Evolutionary conservation across 2,797 vertebrate genomes (phyloP).

Genomic region (Garrulus glandarius): DNA sequence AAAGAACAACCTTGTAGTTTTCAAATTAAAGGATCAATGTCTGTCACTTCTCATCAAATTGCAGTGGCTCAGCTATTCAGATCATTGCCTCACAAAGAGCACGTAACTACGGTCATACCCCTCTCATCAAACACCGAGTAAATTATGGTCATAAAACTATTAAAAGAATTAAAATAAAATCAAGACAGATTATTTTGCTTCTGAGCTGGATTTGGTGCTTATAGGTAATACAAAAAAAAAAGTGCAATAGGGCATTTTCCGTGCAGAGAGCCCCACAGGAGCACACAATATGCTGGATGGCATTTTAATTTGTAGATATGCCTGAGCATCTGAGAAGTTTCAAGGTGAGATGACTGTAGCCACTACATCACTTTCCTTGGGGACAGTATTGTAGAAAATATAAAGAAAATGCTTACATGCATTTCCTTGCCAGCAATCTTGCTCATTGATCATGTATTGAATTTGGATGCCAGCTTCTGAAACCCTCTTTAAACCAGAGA

Average conservation of each 20-base stretch:
- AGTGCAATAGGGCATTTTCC: background rate
- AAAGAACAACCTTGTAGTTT: background rate
- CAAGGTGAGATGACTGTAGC: background rate
- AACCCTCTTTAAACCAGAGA: background rate
- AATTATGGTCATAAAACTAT: conserved; percentile 17
- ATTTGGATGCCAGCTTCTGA: background rate
- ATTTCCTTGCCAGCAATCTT: background rate
- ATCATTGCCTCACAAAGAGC: background rate
- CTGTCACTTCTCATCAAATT: background rate
- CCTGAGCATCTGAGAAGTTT: background rate
- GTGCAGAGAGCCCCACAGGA: background rate
- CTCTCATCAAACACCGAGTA: conserved; percentile 1
- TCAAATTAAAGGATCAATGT: background rate
- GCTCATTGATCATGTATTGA: background rate
- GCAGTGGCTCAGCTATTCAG: background rate
- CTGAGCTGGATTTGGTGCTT: conserved; percentile 7
- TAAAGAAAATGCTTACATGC: background rate
- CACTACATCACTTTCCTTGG: background rate
- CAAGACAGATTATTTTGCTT: background rate
- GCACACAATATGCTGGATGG: background rate
- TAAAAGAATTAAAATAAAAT: conserved; percentile 23
- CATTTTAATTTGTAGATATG: background rate
- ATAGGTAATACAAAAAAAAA: conserved; percentile 16
- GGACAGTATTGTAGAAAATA: background rate
- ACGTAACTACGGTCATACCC: background rate